Evolutionary conservation across 2,888 invertebrate species (phyloP).

Genomic region (Ganaspis brasiliensis): DNA sequence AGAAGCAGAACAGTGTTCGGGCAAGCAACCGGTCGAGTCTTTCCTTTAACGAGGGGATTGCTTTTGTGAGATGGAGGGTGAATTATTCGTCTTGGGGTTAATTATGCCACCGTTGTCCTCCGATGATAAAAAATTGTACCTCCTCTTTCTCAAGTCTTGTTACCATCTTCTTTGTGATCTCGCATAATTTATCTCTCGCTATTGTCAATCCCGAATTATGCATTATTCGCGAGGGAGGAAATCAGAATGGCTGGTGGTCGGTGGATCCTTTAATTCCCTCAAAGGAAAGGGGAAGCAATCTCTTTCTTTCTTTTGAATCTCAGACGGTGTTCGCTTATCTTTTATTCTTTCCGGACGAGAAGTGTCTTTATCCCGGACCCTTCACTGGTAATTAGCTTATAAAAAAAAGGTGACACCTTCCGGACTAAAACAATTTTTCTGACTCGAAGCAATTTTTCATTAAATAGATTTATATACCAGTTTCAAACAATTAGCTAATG

Average conservation of each 20-base stretch:
- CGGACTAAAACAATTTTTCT: no score
- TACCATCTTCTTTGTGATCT: constrained; percentile 77
- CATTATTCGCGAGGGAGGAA: constrained; percentile 69
- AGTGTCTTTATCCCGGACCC: not conserved
- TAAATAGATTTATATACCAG: no score
- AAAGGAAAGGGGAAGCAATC: constrained; percentile 67
- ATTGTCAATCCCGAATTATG: constrained; percentile 77
- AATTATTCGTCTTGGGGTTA: constrained; percentile 67
- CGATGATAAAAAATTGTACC: constrained; percentile 76
- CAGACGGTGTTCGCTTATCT: constrained; percentile 39
- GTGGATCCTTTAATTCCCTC: constrained; percentile 70
- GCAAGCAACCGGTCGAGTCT: constrained; percentile 58
- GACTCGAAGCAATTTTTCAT: no score
- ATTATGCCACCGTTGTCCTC: constrained; percentile 78
- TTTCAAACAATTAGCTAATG: constrained; percentile 22
- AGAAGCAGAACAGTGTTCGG: constrained; percentile 51
- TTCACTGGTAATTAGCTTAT: constrained; percentile 28
- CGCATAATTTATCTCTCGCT: constrained; percentile 80
- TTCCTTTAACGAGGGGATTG: constrained; percentile 58
- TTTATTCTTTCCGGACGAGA: constrained; percentile 16
- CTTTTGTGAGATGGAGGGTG: constrained; percentile 55
- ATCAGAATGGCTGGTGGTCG: constrained; percentile 61
- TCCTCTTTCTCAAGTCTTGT: constrained; percentile 53
- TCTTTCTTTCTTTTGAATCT: constrained; percentile 55
- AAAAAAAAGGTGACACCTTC: not conserved